Percentiles rank a stretch among this genome's conserved stretches.
Conservation (phyloP, 2,797 vertebrate species). For the Psittacula echo region DNA sequence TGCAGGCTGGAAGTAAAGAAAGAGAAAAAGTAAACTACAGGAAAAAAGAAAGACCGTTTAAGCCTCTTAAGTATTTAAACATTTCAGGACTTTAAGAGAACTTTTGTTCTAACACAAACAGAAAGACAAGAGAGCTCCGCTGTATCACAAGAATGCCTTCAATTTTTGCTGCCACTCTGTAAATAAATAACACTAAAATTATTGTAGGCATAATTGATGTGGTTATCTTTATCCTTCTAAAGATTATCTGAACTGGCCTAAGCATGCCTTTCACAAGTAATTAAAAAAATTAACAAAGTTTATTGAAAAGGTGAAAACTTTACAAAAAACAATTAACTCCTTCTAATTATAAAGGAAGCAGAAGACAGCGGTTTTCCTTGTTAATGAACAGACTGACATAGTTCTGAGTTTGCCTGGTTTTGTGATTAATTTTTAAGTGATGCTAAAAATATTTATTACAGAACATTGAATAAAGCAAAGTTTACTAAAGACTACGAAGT, state of each 20-base stretch:
- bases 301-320: neutral
- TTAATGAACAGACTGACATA: neutral
- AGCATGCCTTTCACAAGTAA: neutral
- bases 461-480: neutral
- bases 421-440: neutral
- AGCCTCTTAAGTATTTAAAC: neutral
- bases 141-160: neutral
- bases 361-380: neutral
- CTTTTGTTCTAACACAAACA: neutral
- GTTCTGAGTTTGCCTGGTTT: neutral
- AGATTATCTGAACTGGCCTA: neutral
- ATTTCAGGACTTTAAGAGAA: neutral
- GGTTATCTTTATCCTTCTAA: neutral
- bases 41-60: neutral
- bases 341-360: neutral
- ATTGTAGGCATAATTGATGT: neutral
- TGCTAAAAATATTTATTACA: neutral
- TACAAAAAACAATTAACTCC: accelerated
- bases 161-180: neutral
- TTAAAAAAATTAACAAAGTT: neutral
- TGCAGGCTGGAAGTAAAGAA: neutral
- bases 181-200: neutral
- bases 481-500: neutral
- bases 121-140: neutral
- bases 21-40: neutral